Percentiles rank a stretch among this genome's conserved stretches.
These are phyloP conservation scores for Microctonus aethiopoides DNA, from an alignment of 2,888 invertebrate species.

Conservation along the genomic window DNA sequence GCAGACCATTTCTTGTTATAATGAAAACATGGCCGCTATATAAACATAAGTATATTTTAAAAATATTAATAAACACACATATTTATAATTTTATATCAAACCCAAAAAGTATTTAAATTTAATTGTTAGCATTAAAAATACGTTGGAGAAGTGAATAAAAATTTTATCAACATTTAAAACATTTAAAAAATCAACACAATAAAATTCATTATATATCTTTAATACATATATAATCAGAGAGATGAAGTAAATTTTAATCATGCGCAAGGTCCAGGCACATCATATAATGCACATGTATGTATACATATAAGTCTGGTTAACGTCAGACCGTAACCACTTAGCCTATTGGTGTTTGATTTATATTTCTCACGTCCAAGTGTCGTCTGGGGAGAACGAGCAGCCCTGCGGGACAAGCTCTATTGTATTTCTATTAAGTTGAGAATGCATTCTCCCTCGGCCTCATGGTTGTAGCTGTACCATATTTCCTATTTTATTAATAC, in stretches of 20 bases:
- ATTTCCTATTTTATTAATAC: neutral
- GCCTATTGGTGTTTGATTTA: constrained; percentile 68
- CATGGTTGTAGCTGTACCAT: neutral
- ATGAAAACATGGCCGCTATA: constrained; percentile 63
- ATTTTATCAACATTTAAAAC: too few relatives aligned
- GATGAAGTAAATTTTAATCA: constrained; percentile 66
- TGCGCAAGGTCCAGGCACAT: constrained; percentile 19
- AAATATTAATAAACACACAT: too few relatives aligned
- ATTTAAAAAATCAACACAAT: too few relatives aligned
- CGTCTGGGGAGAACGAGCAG: constrained; percentile 56
- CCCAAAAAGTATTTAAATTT: too few relatives aligned
- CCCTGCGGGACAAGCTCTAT: constrained; percentile 47
- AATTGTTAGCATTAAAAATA: too few relatives aligned
- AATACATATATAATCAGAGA: constrained; percentile 40
- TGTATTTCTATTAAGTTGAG: constrained; percentile 63
- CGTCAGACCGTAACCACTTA: constrained; percentile 66
- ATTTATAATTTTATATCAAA: too few relatives aligned
- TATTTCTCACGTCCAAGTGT: constrained; percentile 60
- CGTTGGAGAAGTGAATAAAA: neutral
- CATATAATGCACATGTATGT: constrained; percentile 4
- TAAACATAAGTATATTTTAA: neutral
- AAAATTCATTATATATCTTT: too few relatives aligned
- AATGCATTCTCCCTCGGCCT: neutral
- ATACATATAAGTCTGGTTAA: constrained; percentile 61
- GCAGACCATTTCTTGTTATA: constrained; percentile 57